phyloP scores from a whole-genome alignment of 2,888 invertebrate genomes.

The Pyrochroa serraticornis region DNA sequence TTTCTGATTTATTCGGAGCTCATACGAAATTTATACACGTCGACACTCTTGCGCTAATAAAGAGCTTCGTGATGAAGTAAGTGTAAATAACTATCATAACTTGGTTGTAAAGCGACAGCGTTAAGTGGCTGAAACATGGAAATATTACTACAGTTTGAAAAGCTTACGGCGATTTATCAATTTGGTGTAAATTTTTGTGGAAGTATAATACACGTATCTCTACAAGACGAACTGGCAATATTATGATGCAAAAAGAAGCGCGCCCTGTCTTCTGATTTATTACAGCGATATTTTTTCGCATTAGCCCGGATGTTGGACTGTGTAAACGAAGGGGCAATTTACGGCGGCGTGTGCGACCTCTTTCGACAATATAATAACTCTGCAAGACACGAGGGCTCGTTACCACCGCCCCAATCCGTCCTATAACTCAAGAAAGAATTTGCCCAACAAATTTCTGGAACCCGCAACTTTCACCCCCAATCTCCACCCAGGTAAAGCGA shows the following conservation, averaged over 20 bases:
- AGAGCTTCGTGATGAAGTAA: slow-evolving; percentile 24
- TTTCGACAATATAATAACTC: no score
- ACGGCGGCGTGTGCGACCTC: no score
- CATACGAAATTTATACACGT: slow-evolving; percentile 21
- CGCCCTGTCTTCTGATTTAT: slow-evolving; percentile 2
- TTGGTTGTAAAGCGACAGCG: slow-evolving; percentile 24
- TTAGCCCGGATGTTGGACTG: background rate
- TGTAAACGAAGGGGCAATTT: background rate
- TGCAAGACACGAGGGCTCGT: no score
- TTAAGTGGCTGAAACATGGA: slow-evolving; percentile 28
- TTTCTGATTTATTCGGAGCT: slow-evolving; percentile 7
- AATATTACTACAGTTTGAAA: slow-evolving; percentile 24
- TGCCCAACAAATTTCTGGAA: no score
- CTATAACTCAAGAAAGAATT: no score
- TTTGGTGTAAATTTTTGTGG: slow-evolving; percentile 9
- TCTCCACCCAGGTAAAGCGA: no score
- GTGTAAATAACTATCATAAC: slow-evolving; percentile 26
- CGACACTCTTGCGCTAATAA: slow-evolving; percentile 20
- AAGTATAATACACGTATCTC: slow-evolving; percentile 29
- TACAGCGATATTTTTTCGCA: slow-evolving; percentile 1
- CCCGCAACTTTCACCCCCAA: no score
- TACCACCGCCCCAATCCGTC: no score
- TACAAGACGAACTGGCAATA: slow-evolving; percentile 25
- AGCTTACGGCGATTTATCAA: slow-evolving; percentile 27
- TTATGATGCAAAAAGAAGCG: slow-evolving; percentile 13